A percentile compares a stretch with the other conserved stretches of the same genome.
phyloP scores from a whole-genome alignment of 2,113 vertebrate genomes.

The Pelodiscus sinensis region DNA sequence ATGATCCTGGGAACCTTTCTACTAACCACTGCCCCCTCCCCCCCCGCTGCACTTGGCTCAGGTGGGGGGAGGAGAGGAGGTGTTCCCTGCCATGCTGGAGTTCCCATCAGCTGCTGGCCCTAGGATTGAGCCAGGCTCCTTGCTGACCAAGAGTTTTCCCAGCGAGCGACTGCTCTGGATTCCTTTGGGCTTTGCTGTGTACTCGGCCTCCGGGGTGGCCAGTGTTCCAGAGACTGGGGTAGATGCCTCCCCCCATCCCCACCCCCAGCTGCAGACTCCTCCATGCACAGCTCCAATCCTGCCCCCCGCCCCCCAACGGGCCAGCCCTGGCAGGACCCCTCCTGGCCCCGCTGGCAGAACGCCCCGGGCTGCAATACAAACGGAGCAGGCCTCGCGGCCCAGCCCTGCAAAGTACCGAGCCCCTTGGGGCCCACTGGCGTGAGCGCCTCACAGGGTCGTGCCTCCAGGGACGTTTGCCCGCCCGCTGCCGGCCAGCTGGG shows the following conservation, averaged over 20 bases:
- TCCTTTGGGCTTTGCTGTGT: background rate
- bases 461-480: accelerated
- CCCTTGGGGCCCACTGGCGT: no score
- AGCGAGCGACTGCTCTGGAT: background rate
- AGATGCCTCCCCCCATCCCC: no score
- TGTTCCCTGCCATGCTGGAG: background rate
- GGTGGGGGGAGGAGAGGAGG: no score
- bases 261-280: background rate
- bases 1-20: background rate
- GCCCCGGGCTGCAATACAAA: background rate
- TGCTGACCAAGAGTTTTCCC: no score
- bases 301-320: background rate
- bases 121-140: no score
- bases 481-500: background rate
- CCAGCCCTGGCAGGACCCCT: background rate
- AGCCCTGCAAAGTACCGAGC: accelerated
- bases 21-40: accelerated
- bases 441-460: background rate
- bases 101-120: no score
- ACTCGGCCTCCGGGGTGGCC: no score
- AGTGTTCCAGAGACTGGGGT: no score
- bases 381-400: background rate
- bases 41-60: no score
- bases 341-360: background rate
- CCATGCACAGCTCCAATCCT: background rate